Base-by-base conservation (phyloP, 2,797 vertebrate species). In the Halcyon badia region DNA sequence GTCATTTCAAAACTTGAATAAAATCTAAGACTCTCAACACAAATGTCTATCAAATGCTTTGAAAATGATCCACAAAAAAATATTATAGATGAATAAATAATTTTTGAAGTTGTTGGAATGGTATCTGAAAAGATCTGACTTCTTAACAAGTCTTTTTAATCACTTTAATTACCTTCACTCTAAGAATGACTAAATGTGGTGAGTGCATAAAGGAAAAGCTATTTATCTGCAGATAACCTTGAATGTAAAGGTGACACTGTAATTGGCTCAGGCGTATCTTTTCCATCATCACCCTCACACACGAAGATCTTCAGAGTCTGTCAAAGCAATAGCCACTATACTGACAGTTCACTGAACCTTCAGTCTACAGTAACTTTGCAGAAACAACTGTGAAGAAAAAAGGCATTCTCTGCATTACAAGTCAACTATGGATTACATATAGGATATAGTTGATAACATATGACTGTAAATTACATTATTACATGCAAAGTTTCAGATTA, bases 1-100 rank as follows among this genome's bases (percentile, higher is more conserved):
- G 72, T 91, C 64, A 96, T 97, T 98, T 97, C 91, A 97, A 96
- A 96, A 90, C 83, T 52, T 95, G 49, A 86, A 90, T 77, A 61
- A 95, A 96, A 96, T 93, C 81, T 93, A 94, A 89, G 70, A 78
- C 64, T 97, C 60, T 91, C 26, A 82, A 69, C 64, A 68, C 31
- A 94, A 86, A 95, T 80, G 33, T 87, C 46, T 93, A 85, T 95
- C 37, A 86, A 73, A 88, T 46, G 72, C 49, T 54, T 82, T 84
- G 86, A 56, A 97, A 87, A 81, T 48, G 1, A 76, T 52, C 26
- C 24, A 80, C 44, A 62, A 52, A 95, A 41, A 95, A 78, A 31
- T 51, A 64, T 5, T 75, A 44, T 77, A 95, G 95, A 97, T 85
- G 52, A 95, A 81, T 52, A 44, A 60, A 69, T 14, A 3, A 3